Evolutionary conservation across 2,888 invertebrate genomes (phyloP), one percentile per base, ranked within the genome.

Genomic region (Drosophila algonquin): DNA sequence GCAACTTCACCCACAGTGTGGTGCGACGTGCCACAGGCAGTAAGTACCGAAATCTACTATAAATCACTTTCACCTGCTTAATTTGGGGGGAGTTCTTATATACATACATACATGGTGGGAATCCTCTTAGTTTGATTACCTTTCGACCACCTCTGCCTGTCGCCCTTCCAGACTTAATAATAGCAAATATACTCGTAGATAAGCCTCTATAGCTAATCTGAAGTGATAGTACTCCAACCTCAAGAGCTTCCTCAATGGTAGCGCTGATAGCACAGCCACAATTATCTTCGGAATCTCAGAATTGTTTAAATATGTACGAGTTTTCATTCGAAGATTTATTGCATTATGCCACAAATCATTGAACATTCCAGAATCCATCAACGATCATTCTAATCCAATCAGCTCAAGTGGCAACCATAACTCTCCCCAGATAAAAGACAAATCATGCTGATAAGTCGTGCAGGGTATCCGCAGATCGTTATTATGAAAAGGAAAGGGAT

Each of bases 11-110:
- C 14, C 92, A 91, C 79, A 91, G 92, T 60, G 91, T 92, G 35
- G 91, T 92, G 47, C 88, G 92, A 55, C 89, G 92, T 63, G 90
- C 91, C 63, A 92, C 92, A 57, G 92, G 92, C 80, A 92, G 92
- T 92, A 83, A 92, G 92, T 92, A 82, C n/a, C 50, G 32, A 53
- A 50, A 24, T n/a, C 14, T 30, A 5, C 40, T 10, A 16, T 14
- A 57, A 21, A 47, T 53, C n/a, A 16, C 14, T 54, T 30, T 30
- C 30, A 8, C 30, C 30, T 27, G 30, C 30, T 30, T 30, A 7
- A 30, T 7, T 30, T 30, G 7, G 7, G 8, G 30, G 8, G 2
- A 8, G 8, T 30, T 30, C 30, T 30, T 30, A 30, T 8, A 21
- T 21, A 30, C 7, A 21, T 21, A 8, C 8, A 8, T 24, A 24